Evolutionary conservation across 2,797 vertebrate genomes (phyloP), one percentile per base, ranked within the genome.

Genomic region (Garrulus glandarius): DNA sequence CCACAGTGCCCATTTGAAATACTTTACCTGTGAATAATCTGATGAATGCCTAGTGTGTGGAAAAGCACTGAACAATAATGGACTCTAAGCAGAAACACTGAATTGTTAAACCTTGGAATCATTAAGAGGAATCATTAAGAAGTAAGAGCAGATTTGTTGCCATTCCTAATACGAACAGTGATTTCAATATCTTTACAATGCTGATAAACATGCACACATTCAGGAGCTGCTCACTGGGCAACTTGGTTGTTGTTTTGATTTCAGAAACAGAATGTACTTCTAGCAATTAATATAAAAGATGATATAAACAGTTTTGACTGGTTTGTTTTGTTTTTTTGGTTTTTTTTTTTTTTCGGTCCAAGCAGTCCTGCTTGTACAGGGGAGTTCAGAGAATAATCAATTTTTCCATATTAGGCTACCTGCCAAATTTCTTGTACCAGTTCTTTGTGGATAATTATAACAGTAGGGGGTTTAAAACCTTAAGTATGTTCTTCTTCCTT

Each of bases 201-300:
- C 34, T 77, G 56, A 55, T 41, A 64, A 68, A 71, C 17, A 27
- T 3, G 7, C 13, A 78, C 16, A 10, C 32, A 84, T 78, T 71
- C 59, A 46, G 30, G 23, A 72, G 44, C 24, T 84, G 21, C 43
- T 92, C 68, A 36, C 29, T 71, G 50, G 67, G 39, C 22, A 84
- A 26, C 44, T 46, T 79, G 34, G 14, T 36, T 32, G 26, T 26
- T 36, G 60, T 81, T 93, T 80, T 72, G 75, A 90, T 84, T 82
- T 84, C 55, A 55, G 69, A 84, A 90, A 60, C 21, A 74, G 53
- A 59, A 82, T 39, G 11, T 64, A 71, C 26, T 53, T 94, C n/a
- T 90, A 84, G n/a, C 43, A 89, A 56, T 92, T 84, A 89, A 81
- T 81, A 91, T 23, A 68, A 59, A 93, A 89, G 44, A 93, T 37